Evolutionary conservation across 2,797 vertebrate genomes (phyloP).

Genomic region (Valencia hispanica): DNA sequence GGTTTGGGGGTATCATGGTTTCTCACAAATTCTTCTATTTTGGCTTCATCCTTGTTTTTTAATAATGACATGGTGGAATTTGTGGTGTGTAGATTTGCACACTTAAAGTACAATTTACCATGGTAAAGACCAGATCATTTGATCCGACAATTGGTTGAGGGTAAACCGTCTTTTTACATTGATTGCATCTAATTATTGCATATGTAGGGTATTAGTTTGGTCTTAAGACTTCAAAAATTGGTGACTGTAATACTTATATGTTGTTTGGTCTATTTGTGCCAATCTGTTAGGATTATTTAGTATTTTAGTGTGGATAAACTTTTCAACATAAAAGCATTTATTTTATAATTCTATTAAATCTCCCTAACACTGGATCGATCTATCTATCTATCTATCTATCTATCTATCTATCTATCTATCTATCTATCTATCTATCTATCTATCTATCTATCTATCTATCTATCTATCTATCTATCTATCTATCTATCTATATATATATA

Average conservation of each 20-base stretch:
- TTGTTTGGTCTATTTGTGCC: not conserved
- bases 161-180: not conserved
- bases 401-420: too few relatives aligned
- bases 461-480: too few relatives aligned
- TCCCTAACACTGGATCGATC: too few relatives aligned
- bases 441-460: too few relatives aligned
- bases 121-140: not conserved
- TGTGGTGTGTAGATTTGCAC: not conserved
- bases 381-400: too few relatives aligned
- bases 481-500: too few relatives aligned
- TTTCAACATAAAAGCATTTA: not conserved
- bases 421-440: too few relatives aligned
- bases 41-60: not conserved
- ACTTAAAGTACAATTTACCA: not conserved
- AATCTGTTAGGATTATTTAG: not conserved
- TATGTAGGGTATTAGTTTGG: not conserved
- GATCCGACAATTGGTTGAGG: not conserved
- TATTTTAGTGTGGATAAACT: not conserved
- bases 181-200: not conserved
- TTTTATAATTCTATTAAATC: too few relatives aligned
- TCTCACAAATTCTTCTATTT: not conserved
- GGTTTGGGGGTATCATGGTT: not conserved
- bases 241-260: not conserved
- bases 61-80: not conserved
- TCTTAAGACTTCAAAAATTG: not conserved